phyloP scores from a whole-genome alignment of 1,140 invertebrate genomes.

The Tigriopus japonicus region DNA sequence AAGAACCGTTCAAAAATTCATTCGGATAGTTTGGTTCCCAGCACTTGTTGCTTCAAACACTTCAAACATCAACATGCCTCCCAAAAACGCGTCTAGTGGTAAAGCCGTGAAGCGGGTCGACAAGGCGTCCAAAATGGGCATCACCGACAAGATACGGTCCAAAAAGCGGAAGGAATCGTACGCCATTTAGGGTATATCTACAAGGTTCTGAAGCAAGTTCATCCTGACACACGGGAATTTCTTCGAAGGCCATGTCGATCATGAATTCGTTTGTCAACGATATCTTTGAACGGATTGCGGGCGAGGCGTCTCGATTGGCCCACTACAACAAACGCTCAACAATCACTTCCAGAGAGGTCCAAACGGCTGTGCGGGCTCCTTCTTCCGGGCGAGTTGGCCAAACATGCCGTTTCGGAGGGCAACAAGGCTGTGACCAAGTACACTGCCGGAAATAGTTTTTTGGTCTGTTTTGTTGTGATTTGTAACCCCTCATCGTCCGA shows the following conservation, averaged over 20 bases:
- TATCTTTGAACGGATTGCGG: constrained; percentile 44
- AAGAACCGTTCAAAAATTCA: too few species aligned
- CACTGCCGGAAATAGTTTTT: constrained; percentile 29
- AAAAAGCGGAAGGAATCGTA: constrained; percentile 41
- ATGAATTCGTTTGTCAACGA: constrained; percentile 41
- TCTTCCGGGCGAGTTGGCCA: constrained; percentile 39
- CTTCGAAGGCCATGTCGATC: constrained; percentile 33
- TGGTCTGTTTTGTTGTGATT: not conserved
- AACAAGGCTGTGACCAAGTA: constrained; percentile 39
- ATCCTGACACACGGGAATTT: constrained; percentile 46
- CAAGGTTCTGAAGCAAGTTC: constrained; percentile 49
- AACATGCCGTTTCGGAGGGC: constrained; percentile 38
- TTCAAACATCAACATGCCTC: constrained; percentile 18
- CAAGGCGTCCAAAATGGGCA: constrained; percentile 22
- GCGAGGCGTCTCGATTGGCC: constrained; percentile 43
- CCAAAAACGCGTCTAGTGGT: constrained; percentile 18
- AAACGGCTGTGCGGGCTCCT: constrained; percentile 39
- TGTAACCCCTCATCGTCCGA: too few species aligned
- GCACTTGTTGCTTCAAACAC: too few species aligned
- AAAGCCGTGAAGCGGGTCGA: constrained; percentile 24
- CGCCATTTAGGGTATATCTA: constrained; percentile 48
- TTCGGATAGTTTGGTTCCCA: too few species aligned
- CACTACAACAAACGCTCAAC: constrained; percentile 47
- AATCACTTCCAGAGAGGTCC: constrained; percentile 38
- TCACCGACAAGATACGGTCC: constrained; percentile 29